A percentile compares a stretch with the other conserved stretches of the same genome.
Evolutionary conservation across 2,113 vertebrate species (phyloP).

Genomic region (Circaetus gallicus): DNA sequence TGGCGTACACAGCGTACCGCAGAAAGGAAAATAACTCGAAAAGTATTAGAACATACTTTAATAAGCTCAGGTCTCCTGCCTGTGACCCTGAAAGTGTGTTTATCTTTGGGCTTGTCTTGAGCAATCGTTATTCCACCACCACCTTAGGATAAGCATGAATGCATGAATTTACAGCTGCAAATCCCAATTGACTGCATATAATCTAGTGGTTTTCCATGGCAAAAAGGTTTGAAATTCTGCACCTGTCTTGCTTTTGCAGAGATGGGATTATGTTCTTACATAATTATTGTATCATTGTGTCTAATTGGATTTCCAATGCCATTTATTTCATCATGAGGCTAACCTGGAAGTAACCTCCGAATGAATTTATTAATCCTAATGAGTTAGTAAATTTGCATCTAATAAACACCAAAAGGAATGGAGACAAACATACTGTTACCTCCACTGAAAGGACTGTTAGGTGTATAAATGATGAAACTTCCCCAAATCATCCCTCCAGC

Average conservation of each 20-base stretch:
- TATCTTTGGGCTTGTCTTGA: neutral
- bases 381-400: neutral
- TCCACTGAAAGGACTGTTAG: neutral
- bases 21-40: neutral
- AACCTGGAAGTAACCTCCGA: neutral
- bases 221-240: neutral
- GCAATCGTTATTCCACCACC: neutral
- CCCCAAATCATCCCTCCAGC: neutral
- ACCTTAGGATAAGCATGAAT: neutral
- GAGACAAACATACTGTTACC: neutral
- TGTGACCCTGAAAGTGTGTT: constrained; percentile 13
- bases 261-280: neutral
- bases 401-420: neutral
- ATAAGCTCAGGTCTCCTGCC: constrained; percentile 12
- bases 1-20: neutral
- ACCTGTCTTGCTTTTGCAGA: constrained; percentile 4
- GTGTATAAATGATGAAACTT: neutral
- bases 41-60: neutral
- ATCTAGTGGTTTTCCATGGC: constrained; percentile 19
- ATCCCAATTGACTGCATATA: neutral
- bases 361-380: constrained; percentile 18
- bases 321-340: neutral
- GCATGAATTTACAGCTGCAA: neutral
- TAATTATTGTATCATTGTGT: neutral
- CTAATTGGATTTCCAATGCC: constrained; percentile 53